Percentiles rank a stretch among this genome's conserved stretches.
Evolutionary conservation across 2,888 invertebrate genomes (phyloP).

Genomic region (Daptonema setosum): DNA sequence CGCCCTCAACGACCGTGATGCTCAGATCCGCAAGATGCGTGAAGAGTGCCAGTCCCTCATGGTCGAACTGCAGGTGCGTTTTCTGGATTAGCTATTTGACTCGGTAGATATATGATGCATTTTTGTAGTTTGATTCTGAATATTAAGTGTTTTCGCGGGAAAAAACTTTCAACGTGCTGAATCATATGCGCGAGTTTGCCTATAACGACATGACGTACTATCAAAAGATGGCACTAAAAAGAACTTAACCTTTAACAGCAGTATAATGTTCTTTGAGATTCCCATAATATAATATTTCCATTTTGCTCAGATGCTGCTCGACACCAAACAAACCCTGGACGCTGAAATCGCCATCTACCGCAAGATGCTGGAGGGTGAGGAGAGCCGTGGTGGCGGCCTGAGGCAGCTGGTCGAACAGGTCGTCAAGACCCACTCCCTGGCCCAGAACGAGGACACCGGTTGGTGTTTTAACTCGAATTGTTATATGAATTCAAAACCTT

Average conservation of each 20-base stretch:
- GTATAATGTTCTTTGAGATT: too few species aligned
- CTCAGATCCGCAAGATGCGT: constrained; percentile 28
- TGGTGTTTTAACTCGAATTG: background rate
- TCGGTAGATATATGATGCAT: too few species aligned
- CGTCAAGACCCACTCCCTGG: constrained; percentile 24
- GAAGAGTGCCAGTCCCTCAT: constrained; percentile 30
- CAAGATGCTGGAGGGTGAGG: constrained; percentile 37
- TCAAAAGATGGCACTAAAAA: too few species aligned
- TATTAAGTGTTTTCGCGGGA: too few species aligned
- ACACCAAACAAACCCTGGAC: constrained; percentile 36
- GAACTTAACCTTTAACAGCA: too few species aligned
- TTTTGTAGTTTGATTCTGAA: too few species aligned
- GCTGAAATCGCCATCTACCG: constrained; percentile 38
- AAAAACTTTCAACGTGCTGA: too few species aligned
- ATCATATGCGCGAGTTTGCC: too few species aligned
- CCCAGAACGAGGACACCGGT: constrained; percentile 21
- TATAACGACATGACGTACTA: too few species aligned
- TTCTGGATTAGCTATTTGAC: too few species aligned
- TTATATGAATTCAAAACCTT: too few species aligned
- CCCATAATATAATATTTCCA: too few species aligned
- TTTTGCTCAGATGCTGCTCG: constrained; percentile 31
- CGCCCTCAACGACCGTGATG: constrained; percentile 28
- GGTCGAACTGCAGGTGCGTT: constrained; percentile 19
- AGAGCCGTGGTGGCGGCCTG: constrained; percentile 30
- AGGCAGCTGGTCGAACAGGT: constrained; percentile 27